phyloP scores from a whole-genome alignment of 2,888 invertebrate genomes.

The Anaspis maculata region DNA sequence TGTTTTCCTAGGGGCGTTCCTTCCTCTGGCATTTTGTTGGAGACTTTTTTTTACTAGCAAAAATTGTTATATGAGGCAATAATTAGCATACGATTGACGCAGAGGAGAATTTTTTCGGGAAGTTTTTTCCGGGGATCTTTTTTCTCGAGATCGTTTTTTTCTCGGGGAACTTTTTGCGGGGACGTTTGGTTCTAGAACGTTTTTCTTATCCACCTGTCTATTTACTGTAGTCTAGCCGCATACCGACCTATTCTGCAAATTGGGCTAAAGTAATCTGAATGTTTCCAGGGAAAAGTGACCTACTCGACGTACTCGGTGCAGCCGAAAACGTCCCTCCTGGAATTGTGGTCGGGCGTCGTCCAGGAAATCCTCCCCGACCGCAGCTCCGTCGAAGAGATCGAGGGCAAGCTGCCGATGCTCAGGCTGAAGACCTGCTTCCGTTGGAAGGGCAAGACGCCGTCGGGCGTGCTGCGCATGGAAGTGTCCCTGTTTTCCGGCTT shows the following conservation, averaged over 20 bases:
- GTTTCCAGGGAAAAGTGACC: slow-evolving; percentile 52
- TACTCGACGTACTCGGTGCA: slow-evolving; percentile 56
- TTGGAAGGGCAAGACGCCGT: slow-evolving; percentile 54
- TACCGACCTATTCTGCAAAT: too few relatives aligned
- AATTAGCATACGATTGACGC: too few relatives aligned
- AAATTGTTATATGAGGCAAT: too few relatives aligned
- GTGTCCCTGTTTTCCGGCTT: slow-evolving; percentile 57
- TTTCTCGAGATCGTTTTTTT: too few relatives aligned
- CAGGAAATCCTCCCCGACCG: slow-evolving; percentile 56
- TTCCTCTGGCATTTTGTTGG: too few relatives aligned
- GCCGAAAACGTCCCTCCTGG: slow-evolving; percentile 49
- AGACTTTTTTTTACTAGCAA: too few relatives aligned
- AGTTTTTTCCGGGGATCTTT: too few relatives aligned
- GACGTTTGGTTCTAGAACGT: not conserved
- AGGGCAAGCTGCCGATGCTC: slow-evolving; percentile 56
- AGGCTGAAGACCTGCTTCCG: slow-evolving; percentile 58
- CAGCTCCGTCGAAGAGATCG: slow-evolving; percentile 55
- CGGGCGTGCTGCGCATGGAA: slow-evolving; percentile 54
- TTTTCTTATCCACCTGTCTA: slow-evolving; percentile 1
- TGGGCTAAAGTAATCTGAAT: too few relatives aligned
- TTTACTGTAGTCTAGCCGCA: too few relatives aligned
- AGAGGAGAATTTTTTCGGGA: too few relatives aligned
- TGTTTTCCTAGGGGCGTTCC: too few relatives aligned
- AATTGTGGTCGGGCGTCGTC: slow-evolving; percentile 55
- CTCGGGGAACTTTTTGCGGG: too few relatives aligned